Conservation (phyloP, 2,113 vertebrate genomes). For the Hassar affinis region DNA sequence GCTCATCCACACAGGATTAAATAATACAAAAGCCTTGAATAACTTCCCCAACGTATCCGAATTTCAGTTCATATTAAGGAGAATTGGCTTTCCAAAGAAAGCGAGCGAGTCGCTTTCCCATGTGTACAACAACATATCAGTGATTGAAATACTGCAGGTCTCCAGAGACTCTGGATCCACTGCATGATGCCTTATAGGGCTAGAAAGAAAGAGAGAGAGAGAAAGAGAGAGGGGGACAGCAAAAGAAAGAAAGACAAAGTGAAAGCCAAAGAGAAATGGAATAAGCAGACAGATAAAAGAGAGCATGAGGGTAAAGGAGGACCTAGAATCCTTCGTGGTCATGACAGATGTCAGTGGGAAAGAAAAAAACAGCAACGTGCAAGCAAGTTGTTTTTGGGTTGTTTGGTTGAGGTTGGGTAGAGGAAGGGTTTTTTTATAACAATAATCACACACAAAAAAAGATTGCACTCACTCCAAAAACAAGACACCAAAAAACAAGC, state of each 20-base stretch:
- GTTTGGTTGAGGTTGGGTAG: constrained; percentile 66
- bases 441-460: constrained; percentile 80
- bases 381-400: constrained; percentile 70
- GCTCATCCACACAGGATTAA: constrained; percentile 8
- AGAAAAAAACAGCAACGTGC: constrained; percentile 72
- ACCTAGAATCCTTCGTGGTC: constrained; percentile 12
- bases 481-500: constrained; percentile 77
- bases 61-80: not conserved
- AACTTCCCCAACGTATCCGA: not conserved
- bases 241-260: constrained; percentile 23
- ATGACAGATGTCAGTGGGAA: constrained; percentile 38
- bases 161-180: constrained; percentile 28
- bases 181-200: constrained; percentile 48
- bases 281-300: constrained; percentile 27
- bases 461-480: constrained; percentile 86
- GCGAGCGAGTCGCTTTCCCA: not conserved
- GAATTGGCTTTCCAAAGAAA: not conserved
- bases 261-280: constrained; percentile 3
- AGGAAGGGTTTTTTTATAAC: constrained; percentile 40
- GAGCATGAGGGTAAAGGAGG: constrained; percentile 14
- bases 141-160: constrained; percentile 47
- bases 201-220: constrained; percentile 25
- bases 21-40: not conserved
- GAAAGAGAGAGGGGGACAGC: constrained; percentile 11
- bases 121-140: constrained; percentile 42